Percentiles rank a stretch among this genome's conserved stretches.
These are phyloP conservation scores for Clarias pachynema DNA, from an alignment of 2,797 vertebrate genomes.

Conservation along the genomic window DNA sequence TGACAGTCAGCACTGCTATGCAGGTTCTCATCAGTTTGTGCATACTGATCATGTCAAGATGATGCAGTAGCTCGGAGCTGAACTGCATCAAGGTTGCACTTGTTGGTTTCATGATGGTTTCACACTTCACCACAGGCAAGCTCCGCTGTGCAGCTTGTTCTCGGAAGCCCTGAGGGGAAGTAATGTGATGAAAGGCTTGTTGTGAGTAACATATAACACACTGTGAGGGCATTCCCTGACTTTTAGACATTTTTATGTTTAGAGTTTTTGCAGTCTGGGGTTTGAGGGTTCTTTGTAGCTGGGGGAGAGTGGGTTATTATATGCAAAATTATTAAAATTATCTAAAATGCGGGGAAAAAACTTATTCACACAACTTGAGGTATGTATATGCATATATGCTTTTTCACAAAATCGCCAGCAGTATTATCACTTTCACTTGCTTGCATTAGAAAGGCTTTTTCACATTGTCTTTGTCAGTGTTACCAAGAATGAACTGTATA, in stretches of 20 bases:
- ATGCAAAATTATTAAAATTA: background rate
- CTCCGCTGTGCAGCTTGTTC: conserved; percentile 1
- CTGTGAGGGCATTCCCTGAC: conserved; percentile 4
- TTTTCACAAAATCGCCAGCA: background rate
- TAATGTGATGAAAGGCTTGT: background rate
- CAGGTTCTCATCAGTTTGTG: background rate
- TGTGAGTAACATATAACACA: background rate
- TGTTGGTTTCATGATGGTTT: conserved; percentile 38
- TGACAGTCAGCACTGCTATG: background rate
- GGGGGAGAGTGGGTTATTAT: background rate
- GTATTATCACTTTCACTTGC: too few species aligned
- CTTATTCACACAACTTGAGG: background rate
- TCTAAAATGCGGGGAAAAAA: background rate
- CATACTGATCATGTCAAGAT: background rate
- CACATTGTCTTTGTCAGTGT: background rate
- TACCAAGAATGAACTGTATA: background rate
- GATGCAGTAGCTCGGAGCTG: background rate
- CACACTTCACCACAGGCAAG: conserved; percentile 11
- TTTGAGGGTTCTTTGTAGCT: background rate
- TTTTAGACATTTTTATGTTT: background rate
- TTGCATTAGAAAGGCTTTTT: background rate
- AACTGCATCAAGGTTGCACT: conserved; percentile 30
- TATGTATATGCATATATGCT: background rate
- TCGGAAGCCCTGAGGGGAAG: conserved; percentile 20
- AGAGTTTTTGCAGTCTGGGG: background rate